Percentiles rank a stretch among this genome's conserved stretches.
Evolutionary conservation across 2,797 vertebrate species (phyloP).

Genomic region (Chelidonichthys spinosus): DNA sequence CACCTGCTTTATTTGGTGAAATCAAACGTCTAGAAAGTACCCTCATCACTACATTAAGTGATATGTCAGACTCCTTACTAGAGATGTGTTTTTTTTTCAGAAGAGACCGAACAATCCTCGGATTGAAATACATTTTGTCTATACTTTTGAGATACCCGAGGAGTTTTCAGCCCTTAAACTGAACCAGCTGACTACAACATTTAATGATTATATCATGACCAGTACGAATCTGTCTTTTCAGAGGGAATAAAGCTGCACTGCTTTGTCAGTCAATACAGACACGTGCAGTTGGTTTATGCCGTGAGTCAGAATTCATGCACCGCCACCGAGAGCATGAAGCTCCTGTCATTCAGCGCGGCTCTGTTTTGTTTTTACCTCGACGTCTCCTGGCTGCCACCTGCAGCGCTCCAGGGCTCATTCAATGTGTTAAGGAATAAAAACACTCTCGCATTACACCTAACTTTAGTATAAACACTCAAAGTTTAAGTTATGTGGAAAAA

Average conservation of each 20-base stretch:
- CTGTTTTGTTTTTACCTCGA: slow-evolving; percentile 28
- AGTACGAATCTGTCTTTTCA: slow-evolving; percentile 1
- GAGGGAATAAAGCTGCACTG: not conserved
- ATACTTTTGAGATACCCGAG: not conserved
- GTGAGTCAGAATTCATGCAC: slow-evolving; percentile 7
- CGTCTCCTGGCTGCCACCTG: slow-evolving; percentile 8
- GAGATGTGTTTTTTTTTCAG: not conserved
- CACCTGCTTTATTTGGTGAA: slow-evolving; percentile 43
- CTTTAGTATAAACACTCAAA: not conserved
- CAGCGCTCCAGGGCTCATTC: not conserved
- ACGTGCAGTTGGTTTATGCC: slow-evolving; percentile 17
- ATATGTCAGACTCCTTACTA: not conserved
- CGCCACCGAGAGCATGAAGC: slow-evolving; percentile 1
- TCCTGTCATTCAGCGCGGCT: slow-evolving; percentile 2
- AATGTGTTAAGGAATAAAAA: no score
- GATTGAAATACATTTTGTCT: slow-evolving; percentile 5
- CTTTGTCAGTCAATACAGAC: slow-evolving; percentile 6
- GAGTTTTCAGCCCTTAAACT: not conserved
- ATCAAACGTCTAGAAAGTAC: slow-evolving; percentile 37
- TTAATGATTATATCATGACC: not conserved
- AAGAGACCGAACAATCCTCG: not conserved
- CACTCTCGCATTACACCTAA: not conserved
- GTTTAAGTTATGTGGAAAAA: not conserved
- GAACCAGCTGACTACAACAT: not conserved
- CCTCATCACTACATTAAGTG: slow-evolving; percentile 16